phyloP scores from a whole-genome alignment of 2,797 vertebrate genomes.

The Hydrocynus forskahlii region DNA sequence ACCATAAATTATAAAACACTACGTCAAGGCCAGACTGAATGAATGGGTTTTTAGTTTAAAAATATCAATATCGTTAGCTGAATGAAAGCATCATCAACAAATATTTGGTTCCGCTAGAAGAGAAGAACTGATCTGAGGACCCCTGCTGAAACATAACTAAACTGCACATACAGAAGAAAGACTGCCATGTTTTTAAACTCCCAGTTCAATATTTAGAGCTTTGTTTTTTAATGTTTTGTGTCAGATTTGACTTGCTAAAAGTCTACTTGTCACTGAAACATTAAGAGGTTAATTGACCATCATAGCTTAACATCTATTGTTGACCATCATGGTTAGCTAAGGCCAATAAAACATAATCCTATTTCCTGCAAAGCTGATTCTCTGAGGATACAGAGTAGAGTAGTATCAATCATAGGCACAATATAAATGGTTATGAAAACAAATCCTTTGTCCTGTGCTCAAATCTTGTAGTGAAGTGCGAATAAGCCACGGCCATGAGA shows the following conservation, averaged over 20 bases:
- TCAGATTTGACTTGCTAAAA: neutral
- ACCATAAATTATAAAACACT: no score
- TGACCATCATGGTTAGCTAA: neutral
- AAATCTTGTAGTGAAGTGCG: constrained; percentile 31
- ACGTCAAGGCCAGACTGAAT: no score
- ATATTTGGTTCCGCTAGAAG: neutral
- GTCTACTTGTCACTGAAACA: neutral
- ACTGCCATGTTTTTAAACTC: neutral
- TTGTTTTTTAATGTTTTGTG: neutral
- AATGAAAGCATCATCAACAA: no score
- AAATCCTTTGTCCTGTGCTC: constrained; percentile 20
- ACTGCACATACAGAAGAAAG: neutral
- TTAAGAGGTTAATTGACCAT: neutral
- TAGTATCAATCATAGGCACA: constrained; percentile 28
- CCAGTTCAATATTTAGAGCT: neutral
- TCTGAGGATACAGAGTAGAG: constrained; percentile 36
- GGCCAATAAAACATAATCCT: neutral
- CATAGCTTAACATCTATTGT: neutral
- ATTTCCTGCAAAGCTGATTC: constrained; percentile 21
- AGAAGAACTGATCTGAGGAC: neutral
- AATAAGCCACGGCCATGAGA: constrained; percentile 33
- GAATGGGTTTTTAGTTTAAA: no score
- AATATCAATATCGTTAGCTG: no score
- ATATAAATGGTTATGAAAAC: constrained; percentile 31
- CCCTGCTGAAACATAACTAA: neutral